Conservation (phyloP, 2,797 vertebrate species). For the Capromys pilorides region DNA sequence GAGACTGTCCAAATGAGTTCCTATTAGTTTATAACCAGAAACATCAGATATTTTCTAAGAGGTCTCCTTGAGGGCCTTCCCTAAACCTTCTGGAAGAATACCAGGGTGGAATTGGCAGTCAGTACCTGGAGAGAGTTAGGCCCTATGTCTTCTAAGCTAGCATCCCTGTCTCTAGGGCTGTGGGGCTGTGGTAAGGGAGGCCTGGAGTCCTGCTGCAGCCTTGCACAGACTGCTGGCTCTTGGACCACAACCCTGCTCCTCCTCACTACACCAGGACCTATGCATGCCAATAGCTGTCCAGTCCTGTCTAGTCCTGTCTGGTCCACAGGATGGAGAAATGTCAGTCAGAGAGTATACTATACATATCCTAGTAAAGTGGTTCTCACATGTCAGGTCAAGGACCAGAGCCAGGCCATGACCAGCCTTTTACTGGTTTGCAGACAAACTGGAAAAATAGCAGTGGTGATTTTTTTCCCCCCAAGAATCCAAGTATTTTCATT, state of each 20-base stretch:
- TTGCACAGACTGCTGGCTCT: background rate
- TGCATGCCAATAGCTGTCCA: background rate
- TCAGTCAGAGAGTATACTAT: background rate
- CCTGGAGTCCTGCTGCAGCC: background rate
- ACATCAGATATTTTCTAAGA: background rate
- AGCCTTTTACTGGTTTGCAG: background rate
- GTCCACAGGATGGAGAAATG: background rate
- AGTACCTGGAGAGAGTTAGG: background rate
- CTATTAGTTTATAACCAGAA: conserved; percentile 21
- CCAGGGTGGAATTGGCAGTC: background rate
- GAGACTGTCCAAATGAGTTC: background rate
- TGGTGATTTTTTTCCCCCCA: background rate
- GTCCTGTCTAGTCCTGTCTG: background rate
- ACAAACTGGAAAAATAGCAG: conserved; percentile 35
- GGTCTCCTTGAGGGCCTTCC: background rate
- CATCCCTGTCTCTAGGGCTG: background rate
- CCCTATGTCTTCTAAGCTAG: background rate
- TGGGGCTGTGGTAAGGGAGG: rapidly evolving
- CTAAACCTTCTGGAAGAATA: background rate
- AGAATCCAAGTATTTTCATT: conserved; percentile 25
- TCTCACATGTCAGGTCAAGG: background rate
- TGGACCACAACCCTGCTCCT: background rate
- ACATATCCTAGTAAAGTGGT: background rate
- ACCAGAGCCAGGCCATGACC: background rate
- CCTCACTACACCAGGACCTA: rapidly evolving